Percentiles rank a stretch among this genome's conserved stretches.
These are phyloP conservation scores for Phalacrocorax carbo DNA, from an alignment of 2,113 vertebrate genomes.

Conservation along the genomic window DNA sequence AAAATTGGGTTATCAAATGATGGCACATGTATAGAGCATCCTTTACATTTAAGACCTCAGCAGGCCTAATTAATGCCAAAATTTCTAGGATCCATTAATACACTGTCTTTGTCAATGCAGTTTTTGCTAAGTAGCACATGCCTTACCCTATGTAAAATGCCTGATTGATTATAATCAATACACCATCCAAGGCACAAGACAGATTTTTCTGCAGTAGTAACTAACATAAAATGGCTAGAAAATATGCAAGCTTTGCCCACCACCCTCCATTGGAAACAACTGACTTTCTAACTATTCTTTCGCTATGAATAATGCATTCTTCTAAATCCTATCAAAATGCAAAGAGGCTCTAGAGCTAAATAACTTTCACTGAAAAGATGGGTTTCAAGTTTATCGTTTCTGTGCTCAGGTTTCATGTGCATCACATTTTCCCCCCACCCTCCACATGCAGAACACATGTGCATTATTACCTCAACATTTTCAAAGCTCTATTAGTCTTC, in stretches of 20 bases:
- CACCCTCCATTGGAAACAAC: constrained; percentile 2
- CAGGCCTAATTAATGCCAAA: neutral
- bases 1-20: neutral
- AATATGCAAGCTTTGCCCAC: neutral
- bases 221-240: neutral
- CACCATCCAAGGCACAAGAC: neutral
- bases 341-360: constrained; percentile 14
- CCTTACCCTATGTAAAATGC: neutral
- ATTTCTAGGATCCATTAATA: neutral
- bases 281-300: neutral
- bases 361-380: neutral
- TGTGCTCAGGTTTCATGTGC: neutral
- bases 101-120: neutral
- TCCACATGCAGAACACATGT: neutral
- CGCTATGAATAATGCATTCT: neutral
- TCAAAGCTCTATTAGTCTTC: neutral
- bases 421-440: neutral
- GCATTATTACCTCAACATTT: neutral
- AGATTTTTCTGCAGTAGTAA: neutral
- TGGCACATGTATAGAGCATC: neutral
- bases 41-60: neutral
- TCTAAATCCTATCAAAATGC: constrained; percentile 35
- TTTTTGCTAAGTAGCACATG: neutral
- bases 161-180: constrained; percentile 4
- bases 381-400: neutral